Evolutionary conservation across 1,140 invertebrate genomes (phyloP), one percentile per base, ranked within the genome.

Genomic region (Papilio polytes): DNA sequence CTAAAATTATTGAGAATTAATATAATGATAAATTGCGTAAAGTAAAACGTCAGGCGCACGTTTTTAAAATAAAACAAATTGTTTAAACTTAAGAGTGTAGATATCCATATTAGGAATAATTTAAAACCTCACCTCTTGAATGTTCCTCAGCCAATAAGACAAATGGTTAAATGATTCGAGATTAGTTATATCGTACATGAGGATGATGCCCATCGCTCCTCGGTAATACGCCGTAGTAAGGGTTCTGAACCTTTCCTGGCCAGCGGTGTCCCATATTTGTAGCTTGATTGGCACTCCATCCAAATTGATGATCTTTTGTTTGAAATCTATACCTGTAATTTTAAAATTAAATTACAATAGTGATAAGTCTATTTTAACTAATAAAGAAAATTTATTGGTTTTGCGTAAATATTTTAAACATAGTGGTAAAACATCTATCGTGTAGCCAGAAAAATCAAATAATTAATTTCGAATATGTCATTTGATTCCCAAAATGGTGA

Each of bases 141-240:
- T 98, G 94, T 98, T 98, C 90, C 97, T 96, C 51, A 98, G 96
- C 98, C 98, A 98, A 87, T 98, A 98, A 1, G 97, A 97, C 72
- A 98, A 94, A 95, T 98, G 97, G 92, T 98, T 98, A 91, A 98
- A 98, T 41, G 97, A 98, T 88, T 98, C 97, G 86, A 98, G 95
- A 90, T 97, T 98, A 22, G 97, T 98, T 41, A 98, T 97, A 88
- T 98, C 98, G 89, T 98, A 98, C 96, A 98, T 98, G 9, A 98
- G 95, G 44, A 98, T 95, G 85, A 98, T 98, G 46, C 98, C 98
- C 97, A 98, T 98, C 2, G 97, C 97, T 15, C 98, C 98, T 80
- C 98, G 94, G 91, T 98, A 98, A 90, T 98, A 98, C 9, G 98
- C 98, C 46, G 98, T 98, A 41, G 98, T 98, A 31, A 98, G 94